These are phyloP conservation scores for Poecilia gillii DNA, from an alignment of 2,797 vertebrate species.

Conservation along the genomic window DNA sequence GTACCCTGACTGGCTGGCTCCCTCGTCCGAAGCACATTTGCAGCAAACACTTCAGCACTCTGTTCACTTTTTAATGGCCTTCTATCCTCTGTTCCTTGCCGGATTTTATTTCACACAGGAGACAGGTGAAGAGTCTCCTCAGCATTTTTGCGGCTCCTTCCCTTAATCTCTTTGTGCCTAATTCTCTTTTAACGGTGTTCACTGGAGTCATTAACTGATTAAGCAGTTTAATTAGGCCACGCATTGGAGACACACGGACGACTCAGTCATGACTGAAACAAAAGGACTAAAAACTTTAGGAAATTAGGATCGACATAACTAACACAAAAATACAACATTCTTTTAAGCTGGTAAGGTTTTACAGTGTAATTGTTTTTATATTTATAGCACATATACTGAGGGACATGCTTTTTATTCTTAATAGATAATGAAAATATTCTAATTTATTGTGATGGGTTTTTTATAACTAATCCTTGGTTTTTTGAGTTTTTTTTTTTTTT, in stretches of 20 bases:
- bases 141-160: slow-evolving; percentile 76
- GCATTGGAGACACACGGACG: slow-evolving; percentile 66
- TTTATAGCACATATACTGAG: background rate
- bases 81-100: slow-evolving; percentile 58
- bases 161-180: slow-evolving; percentile 81
- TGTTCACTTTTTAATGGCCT: slow-evolving; percentile 77
- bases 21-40: slow-evolving; percentile 53
- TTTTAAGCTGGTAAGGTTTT: background rate
- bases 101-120: slow-evolving; percentile 82
- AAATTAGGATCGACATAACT: background rate
- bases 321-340: background rate
- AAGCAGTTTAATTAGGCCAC: slow-evolving; percentile 84
- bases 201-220: slow-evolving; percentile 84
- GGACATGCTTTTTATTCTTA: background rate
- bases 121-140: slow-evolving; percentile 79
- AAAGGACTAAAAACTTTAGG: slow-evolving; percentile 33
- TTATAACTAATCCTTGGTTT: background rate
- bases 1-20: slow-evolving; percentile 70
- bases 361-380: background rate
- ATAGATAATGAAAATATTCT: background rate
- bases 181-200: slow-evolving; percentile 83
- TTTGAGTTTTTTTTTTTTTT: background rate
- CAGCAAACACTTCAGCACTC: slow-evolving; percentile 67
- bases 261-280: slow-evolving; percentile 41
- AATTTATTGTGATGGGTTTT: background rate